These are phyloP conservation scores for Potamilus streckersoni DNA, from an alignment of 1,140 invertebrate genomes.

Conservation along the genomic window DNA sequence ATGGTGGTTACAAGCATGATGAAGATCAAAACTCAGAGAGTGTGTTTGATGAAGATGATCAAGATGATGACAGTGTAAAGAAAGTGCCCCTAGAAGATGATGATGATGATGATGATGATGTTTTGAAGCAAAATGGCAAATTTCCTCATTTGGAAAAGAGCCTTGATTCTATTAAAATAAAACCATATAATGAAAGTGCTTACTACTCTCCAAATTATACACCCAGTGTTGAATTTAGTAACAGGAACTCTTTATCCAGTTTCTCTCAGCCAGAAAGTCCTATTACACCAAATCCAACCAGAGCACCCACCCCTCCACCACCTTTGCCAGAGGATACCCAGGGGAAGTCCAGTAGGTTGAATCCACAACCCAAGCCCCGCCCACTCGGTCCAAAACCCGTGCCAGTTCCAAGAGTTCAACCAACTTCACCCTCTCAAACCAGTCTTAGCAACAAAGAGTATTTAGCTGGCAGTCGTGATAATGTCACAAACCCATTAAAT, in stretches of 20 bases:
- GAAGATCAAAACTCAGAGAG: constrained; percentile 34
- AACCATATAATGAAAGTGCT: constrained; percentile 30
- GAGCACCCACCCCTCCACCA: constrained; percentile 32
- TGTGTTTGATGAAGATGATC: constrained; percentile 18
- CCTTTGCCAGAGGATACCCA: constrained; percentile 32
- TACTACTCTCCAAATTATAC: constrained; percentile 26
- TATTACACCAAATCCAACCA: neutral
- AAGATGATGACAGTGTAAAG: constrained; percentile 31
- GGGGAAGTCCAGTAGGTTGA: neutral
- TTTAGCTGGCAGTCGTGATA: constrained; percentile 1
- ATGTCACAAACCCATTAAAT: constrained; percentile 24
- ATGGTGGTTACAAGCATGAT: constrained; percentile 39
- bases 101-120: constrained; percentile 37
- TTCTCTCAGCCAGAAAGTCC: constrained; percentile 41
- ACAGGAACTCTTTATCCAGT: constrained; percentile 41
- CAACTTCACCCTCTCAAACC: constrained; percentile 33
- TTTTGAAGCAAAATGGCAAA: constrained; percentile 25
- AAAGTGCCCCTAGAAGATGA: constrained; percentile 18
- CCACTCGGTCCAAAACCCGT: constrained; percentile 11
- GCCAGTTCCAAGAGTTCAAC: constrained; percentile 30
- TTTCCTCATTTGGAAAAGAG: constrained; percentile 43
- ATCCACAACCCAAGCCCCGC: constrained; percentile 1
- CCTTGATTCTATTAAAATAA: constrained; percentile 37
- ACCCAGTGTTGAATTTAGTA: constrained; percentile 34
- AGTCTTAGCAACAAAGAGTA: constrained; percentile 28